Percentiles rank a stretch among this genome's conserved stretches.
Evolutionary conservation across 2,888 invertebrate genomes (phyloP).

Genomic region (Oscheius sp.): DNA sequence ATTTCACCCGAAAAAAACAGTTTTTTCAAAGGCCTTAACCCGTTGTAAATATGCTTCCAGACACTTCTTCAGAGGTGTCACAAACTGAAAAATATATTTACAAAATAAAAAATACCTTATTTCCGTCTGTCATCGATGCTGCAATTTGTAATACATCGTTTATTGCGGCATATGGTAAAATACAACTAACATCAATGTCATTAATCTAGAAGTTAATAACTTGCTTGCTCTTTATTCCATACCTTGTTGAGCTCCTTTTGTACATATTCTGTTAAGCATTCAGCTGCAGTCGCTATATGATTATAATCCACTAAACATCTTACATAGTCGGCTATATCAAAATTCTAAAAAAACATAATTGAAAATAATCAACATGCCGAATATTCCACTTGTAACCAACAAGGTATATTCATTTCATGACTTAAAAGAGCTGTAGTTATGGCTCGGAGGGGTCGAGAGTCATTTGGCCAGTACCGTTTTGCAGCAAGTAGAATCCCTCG

Average conservation of each 20-base stretch:
- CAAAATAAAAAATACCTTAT: too few relatives aligned
- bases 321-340: slow-evolving; percentile 54
- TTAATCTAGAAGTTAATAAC: slow-evolving; percentile 25
- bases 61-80: not conserved
- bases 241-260: slow-evolving; percentile 36
- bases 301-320: slow-evolving; percentile 56
- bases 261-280: slow-evolving; percentile 31
- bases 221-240: not conserved
- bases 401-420: slow-evolving; percentile 35
- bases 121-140: not conserved
- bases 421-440: slow-evolving; percentile 37
- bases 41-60: slow-evolving; percentile 14
- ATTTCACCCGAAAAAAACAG: too few relatives aligned
- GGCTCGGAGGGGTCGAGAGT: slow-evolving; percentile 42
- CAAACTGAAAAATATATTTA: not conserved
- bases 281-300: slow-evolving; percentile 44
- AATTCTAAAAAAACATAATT: slow-evolving; percentile 40
- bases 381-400: slow-evolving; percentile 42
- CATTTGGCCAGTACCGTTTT: slow-evolving; percentile 33
- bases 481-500: slow-evolving; percentile 37
- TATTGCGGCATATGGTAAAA: slow-evolving; percentile 41
- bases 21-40: slow-evolving; percentile 22
- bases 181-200: slow-evolving; percentile 10
- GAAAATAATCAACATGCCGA: slow-evolving; percentile 25
- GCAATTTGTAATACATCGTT: slow-evolving; percentile 12